Percentiles rank a stretch among this genome's conserved stretches.
Evolutionary conservation across 2,888 invertebrate species (phyloP).

Genomic region (Metopia argyrocephala): DNA sequence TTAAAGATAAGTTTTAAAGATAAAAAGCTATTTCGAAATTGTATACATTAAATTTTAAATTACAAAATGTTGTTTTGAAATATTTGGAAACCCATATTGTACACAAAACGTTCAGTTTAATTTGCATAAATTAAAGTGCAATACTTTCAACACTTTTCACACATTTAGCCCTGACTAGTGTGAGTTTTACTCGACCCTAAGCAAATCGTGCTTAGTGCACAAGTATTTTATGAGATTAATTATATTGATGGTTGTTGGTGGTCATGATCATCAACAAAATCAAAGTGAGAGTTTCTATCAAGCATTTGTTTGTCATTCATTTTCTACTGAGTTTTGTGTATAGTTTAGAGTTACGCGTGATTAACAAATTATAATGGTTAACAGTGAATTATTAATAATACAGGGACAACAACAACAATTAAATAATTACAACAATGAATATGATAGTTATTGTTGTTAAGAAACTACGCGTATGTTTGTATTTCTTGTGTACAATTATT

Average conservation of each 20-base stretch:
- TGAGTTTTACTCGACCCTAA: background rate
- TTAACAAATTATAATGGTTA: conserved; percentile 60
- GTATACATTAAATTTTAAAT: too few relatives aligned
- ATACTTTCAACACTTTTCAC: background rate
- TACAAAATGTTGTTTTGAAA: too few relatives aligned
- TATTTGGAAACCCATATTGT: background rate
- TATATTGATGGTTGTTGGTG: background rate
- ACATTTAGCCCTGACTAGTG: background rate
- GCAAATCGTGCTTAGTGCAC: background rate
- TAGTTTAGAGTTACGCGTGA: conserved; percentile 46
- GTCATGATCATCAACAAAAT: conserved; percentile 2
- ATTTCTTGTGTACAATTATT: background rate
- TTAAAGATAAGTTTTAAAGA: too few relatives aligned
- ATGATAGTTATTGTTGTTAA: conserved; percentile 13
- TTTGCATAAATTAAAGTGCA: conserved; percentile 19
- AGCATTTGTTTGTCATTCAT: background rate
- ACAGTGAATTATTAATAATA: conserved; percentile 11
- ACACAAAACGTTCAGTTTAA: background rate
- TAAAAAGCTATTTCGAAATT: too few relatives aligned
- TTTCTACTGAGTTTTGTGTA: background rate
- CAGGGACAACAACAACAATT: background rate
- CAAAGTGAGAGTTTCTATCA: conserved; percentile 51
- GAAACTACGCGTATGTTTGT: background rate
- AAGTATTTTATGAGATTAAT: conserved; percentile 1
- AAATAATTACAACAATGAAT: background rate